These are phyloP conservation scores for Lerista edwardsae DNA, from an alignment of 2,797 vertebrate species.

Conservation along the genomic window DNA sequence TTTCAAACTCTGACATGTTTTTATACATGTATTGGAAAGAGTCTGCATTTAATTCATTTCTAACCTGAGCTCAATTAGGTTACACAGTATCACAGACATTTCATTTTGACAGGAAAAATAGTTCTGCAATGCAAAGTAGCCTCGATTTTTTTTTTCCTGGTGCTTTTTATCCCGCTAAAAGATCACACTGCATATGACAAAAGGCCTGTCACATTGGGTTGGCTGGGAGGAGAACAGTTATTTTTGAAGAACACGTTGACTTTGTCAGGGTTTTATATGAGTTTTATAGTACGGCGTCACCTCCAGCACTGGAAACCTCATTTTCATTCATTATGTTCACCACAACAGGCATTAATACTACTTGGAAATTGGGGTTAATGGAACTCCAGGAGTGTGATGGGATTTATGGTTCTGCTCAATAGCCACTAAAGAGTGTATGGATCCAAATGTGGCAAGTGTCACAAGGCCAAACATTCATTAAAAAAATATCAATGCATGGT, in stretches of 20 bases:
- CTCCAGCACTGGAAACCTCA: not conserved
- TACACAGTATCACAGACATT: constrained; percentile 56
- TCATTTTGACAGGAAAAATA: constrained; percentile 49
- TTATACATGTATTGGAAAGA: constrained; percentile 61
- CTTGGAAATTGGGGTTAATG: constrained; percentile 14
- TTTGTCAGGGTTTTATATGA: not conserved
- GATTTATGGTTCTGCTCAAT: constrained; percentile 34
- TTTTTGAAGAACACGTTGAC: not conserved
- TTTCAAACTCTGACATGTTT: constrained; percentile 62
- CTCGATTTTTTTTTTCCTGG: constrained; percentile 25
- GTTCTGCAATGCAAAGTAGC: constrained; percentile 41
- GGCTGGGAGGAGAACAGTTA: not conserved
- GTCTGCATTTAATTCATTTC: constrained; percentile 46
- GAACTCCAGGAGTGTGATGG: constrained; percentile 52
- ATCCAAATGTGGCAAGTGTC: constrained; percentile 25
- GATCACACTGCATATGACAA: constrained; percentile 37
- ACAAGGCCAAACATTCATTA: constrained; percentile 10
- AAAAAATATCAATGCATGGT: not conserved
- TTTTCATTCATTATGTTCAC: constrained; percentile 10
- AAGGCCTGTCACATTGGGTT: not conserved
- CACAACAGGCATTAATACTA: not conserved
- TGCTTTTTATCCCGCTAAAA: constrained; percentile 34
- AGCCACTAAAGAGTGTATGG: constrained; percentile 1
- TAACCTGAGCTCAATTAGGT: constrained; percentile 22
- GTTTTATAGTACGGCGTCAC: not conserved